Conservation (phyloP, 1,140 invertebrate genomes). For the Piezodorus guildinii region DNA sequence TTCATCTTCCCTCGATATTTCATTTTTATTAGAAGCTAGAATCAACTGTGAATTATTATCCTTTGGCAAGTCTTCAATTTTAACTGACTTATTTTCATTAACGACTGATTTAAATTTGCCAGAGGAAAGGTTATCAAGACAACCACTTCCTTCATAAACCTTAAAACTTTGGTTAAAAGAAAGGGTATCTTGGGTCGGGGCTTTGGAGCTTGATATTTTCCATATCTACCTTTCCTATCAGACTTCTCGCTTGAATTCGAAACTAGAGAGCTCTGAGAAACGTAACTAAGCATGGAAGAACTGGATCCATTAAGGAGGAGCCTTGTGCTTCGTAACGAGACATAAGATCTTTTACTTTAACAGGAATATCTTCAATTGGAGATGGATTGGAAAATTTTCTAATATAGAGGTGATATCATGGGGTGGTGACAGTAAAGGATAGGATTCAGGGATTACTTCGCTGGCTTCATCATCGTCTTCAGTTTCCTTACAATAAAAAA, state of each 20-base stretch:
- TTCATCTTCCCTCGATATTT: neutral
- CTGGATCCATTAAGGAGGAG: too few species aligned
- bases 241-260: neutral
- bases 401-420: constrained; percentile 1
- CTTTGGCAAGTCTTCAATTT: too few species aligned
- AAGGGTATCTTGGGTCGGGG: neutral
- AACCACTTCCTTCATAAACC: too few species aligned
- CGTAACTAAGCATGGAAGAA: neutral
- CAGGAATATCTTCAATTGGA: too few species aligned
- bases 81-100: too few species aligned
- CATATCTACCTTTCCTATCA: constrained; percentile 6
- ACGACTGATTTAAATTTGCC: too few species aligned
- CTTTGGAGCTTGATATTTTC: neutral
- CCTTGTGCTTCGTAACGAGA: too few species aligned
- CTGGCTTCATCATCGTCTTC: neutral
- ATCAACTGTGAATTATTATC: too few species aligned
- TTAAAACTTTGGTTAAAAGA: too few species aligned
- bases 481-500: constrained; percentile 10
- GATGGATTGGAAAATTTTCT: neutral
- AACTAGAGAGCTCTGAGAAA: neutral
- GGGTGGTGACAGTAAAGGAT: neutral
- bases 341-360: too few species aligned
- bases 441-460: neutral
- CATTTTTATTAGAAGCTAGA: too few species aligned
- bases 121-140: too few species aligned